Evolutionary conservation across 2,888 invertebrate species (phyloP).

Genomic region (Drosophila tripunctata): DNA sequence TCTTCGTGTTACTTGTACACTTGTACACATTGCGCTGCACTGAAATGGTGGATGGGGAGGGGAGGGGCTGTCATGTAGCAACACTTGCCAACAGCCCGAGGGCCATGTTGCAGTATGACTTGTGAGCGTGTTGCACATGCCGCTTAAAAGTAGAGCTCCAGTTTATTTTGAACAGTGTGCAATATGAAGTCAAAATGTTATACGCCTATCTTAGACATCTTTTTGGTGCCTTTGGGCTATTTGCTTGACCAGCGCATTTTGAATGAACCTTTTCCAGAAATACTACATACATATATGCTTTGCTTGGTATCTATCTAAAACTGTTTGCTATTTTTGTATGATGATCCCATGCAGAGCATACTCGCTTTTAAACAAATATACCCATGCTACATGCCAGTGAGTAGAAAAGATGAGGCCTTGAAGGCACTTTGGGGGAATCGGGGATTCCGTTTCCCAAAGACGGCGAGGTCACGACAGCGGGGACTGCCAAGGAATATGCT

Average conservation of each 20-base stretch:
- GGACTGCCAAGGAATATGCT: constrained; percentile 23
- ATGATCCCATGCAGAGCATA: background rate
- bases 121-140: constrained; percentile 10
- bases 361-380: constrained; percentile 45
- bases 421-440: constrained; percentile 22
- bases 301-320: constrained; percentile 39
- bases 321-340: constrained; percentile 29
- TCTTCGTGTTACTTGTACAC: constrained; percentile 41
- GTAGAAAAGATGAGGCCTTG: constrained; percentile 5
- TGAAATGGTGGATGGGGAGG: too few species aligned
- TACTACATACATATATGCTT: too few species aligned
- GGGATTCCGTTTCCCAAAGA: constrained; percentile 19
- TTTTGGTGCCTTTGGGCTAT: constrained; percentile 56
- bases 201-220: constrained; percentile 58
- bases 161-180: constrained; percentile 26
- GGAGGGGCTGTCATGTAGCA: constrained; percentile 57
- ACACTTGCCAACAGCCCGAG: constrained; percentile 63
- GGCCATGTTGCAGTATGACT: constrained; percentile 50
- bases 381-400: constrained; percentile 4
- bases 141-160: constrained; percentile 23
- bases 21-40: constrained; percentile 43
- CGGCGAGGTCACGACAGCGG: background rate
- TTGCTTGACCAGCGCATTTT: constrained; percentile 55
- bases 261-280: constrained; percentile 41
- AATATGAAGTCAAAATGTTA: constrained; percentile 24